phyloP scores from a whole-genome alignment of 2,113 vertebrate species.

The Eudyptes chrysolophus region DNA sequence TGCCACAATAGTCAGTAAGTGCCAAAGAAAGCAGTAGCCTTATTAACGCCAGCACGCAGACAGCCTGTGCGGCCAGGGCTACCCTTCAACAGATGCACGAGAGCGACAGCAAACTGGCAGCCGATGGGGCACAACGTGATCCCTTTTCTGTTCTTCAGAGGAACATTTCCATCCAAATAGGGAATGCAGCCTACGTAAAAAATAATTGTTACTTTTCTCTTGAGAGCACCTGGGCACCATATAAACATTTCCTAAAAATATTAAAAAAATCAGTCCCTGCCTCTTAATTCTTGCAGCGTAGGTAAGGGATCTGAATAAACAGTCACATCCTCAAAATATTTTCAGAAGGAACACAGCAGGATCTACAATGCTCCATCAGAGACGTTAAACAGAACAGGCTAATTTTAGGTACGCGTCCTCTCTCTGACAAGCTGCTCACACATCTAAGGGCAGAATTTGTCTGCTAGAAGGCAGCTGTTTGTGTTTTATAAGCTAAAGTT shows the following conservation, averaged over 20 bases:
- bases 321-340: constrained; percentile 14
- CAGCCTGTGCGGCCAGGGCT: not conserved
- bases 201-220: constrained; percentile 1
- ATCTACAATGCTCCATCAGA: not conserved
- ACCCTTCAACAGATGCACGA: not conserved
- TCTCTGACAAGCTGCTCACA: constrained; percentile 30
- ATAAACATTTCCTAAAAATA: not conserved
- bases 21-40: not conserved
- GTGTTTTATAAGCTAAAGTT: constrained; percentile 61
- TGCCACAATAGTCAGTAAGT: not conserved
- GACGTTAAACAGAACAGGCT: constrained; percentile 14
- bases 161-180: not conserved
- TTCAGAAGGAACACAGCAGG: not conserved
- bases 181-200: not conserved
- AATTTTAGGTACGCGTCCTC: not conserved
- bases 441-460: not conserved
- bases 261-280: not conserved
- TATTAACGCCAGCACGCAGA: not conserved
- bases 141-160: constrained; percentile 4
- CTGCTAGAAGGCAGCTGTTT: constrained; percentile 34
- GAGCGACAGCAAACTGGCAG: not conserved
- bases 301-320: constrained; percentile 19
- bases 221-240: not conserved
- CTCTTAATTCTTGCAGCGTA: not conserved
- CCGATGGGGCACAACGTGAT: not conserved